phyloP scores from a whole-genome alignment of 2,888 invertebrate genomes.

The Drosophila gaucha region DNA sequence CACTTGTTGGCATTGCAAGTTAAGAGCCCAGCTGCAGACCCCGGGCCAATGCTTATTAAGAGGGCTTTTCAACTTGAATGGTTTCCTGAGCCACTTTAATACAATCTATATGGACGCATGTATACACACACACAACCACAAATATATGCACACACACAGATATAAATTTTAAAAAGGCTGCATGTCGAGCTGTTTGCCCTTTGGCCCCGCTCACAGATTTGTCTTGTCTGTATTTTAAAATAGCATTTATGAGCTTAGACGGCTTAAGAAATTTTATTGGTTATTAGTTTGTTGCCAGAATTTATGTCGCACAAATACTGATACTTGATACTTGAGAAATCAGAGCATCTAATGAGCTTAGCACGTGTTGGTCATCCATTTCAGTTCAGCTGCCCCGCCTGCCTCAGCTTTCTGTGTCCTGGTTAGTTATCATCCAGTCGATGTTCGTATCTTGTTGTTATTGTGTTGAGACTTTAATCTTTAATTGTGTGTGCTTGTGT shows the following conservation, averaged over 20 bases:
- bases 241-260: constrained; percentile 74
- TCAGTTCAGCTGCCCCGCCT: constrained; percentile 6
- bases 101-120: constrained; percentile 25
- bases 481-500: constrained; percentile 67
- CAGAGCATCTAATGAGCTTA: constrained; percentile 74
- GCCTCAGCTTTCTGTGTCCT: constrained; percentile 6
- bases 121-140: constrained; percentile 1
- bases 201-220: constrained; percentile 15
- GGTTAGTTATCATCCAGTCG: constrained; percentile 25
- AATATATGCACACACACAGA: background rate
- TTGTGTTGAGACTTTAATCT: constrained; percentile 60
- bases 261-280: constrained; percentile 77
- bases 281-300: constrained; percentile 70
- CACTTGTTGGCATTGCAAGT: constrained; percentile 66
- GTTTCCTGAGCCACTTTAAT: constrained; percentile 62
- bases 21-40: constrained; percentile 33
- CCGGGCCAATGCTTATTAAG: constrained; percentile 72
- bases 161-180: constrained; percentile 22
- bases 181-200: constrained; percentile 38
- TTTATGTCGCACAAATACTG: constrained; percentile 28
- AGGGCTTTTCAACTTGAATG: constrained; percentile 78
- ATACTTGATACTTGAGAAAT: constrained; percentile 46
- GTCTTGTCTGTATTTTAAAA: constrained; percentile 64
- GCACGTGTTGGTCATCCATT: constrained; percentile 74
- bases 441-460: constrained; percentile 1